phyloP scores from a whole-genome alignment of 2,797 vertebrate species.

The Enteromius thamalakanensis region DNA sequence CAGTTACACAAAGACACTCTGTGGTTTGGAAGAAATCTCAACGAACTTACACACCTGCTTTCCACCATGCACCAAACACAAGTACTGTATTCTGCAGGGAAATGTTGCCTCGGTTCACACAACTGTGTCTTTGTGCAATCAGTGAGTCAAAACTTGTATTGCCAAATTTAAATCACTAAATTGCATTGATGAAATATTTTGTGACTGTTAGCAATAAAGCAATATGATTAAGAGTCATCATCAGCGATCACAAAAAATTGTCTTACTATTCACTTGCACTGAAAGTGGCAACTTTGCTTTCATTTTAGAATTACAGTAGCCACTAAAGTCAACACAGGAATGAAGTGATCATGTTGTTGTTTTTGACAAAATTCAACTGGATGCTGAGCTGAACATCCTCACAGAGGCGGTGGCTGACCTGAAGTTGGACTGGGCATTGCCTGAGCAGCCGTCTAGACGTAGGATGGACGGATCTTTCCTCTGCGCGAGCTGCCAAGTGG shows the following conservation, averaged over 20 bases:
- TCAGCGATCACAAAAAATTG: background rate
- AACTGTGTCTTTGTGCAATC: background rate
- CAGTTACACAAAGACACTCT: constrained; percentile 58
- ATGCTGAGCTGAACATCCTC: too few relatives aligned
- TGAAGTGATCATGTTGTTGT: background rate
- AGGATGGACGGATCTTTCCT: too few relatives aligned
- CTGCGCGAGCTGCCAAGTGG: too few relatives aligned
- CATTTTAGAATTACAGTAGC: background rate
- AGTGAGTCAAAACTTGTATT: constrained; percentile 27
- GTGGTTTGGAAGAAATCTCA: constrained; percentile 11
- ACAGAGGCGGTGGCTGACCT: too few relatives aligned
- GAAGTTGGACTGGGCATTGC: too few relatives aligned
- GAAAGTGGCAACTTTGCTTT: background rate
- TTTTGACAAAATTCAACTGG: too few relatives aligned
- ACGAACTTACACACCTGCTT: background rate
- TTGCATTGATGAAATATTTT: constrained; percentile 1
- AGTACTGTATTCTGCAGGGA: background rate
- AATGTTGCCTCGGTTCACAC: background rate
- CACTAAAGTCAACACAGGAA: background rate
- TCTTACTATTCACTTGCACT: background rate
- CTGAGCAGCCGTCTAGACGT: too few relatives aligned
- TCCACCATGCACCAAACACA: background rate
- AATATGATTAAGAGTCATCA: background rate
- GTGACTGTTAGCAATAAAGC: background rate
- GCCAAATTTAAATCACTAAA: constrained; percentile 10